Evolutionary conservation across 2,888 invertebrate genomes (phyloP), one percentile per base, ranked within the genome.

Genomic region (Rhogogaster chlorosoma): DNA sequence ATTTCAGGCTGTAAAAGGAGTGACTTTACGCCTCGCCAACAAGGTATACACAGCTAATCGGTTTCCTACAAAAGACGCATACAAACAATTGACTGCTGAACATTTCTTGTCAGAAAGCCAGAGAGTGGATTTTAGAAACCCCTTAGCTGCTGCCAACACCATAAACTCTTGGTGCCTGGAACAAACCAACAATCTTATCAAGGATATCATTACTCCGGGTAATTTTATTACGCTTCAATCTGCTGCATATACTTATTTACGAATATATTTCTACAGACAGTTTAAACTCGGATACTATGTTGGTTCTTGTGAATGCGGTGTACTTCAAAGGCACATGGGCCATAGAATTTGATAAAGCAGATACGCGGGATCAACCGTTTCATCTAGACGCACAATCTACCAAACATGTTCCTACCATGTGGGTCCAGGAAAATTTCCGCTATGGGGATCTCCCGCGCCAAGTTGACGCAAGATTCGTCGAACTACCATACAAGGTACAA

Each of bases 271-370:
- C 84, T 10, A 26, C 86, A 94, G 95, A 94, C 87, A 94, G 94
- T 89, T 91, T 98, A 0, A 57, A 1, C 22, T 9, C 10, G 18
- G 32, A 57, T 0, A 97, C 97, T 0, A 94, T 96, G 78, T 93
- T 97, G 85, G 96, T 98, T 3, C 94, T 98, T 7, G 95, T 98
- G 2, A 98, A 98, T 92, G 98, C 98, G 0, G 95, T 98, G 26
- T 98, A 98, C 92, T 98, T 98, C 94, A 98, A 98, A 94, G 97
- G 97, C 2, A 94, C 95, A 61, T 98, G 98, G 98, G 92, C 94
- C 67, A 92, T 94, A 45, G 94, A 96, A 88, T 99, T 98, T 90
- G 91, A 96, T 36, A 90, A 94, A 0, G 89, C 90, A 0, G 53
- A 88, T 2, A 98, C 98, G 0, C 88, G 86, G 22, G 94, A 95